Percentiles rank a stretch among this genome's conserved stretches.
These are phyloP conservation scores for Aphelocoma coerulescens DNA, from an alignment of 2,113 vertebrate species.

Conservation along the genomic window DNA sequence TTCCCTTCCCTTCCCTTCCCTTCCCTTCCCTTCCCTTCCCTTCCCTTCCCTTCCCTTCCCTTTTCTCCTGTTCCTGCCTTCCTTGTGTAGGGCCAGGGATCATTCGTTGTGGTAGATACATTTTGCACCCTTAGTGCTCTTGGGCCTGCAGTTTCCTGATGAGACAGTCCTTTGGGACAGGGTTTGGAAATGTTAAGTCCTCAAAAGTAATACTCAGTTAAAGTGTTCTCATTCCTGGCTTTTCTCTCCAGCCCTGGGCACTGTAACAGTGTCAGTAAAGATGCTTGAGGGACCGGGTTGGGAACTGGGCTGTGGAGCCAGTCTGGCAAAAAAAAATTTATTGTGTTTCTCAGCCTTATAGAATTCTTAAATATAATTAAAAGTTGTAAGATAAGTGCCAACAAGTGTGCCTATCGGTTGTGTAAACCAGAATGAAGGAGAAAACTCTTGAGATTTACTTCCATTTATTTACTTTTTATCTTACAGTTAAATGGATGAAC, in stretches of 20 bases:
- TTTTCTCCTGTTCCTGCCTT: neutral
- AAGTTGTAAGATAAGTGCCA: neutral
- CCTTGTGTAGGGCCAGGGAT: neutral
- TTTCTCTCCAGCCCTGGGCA: neutral
- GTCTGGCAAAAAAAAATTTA: neutral
- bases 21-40: neutral
- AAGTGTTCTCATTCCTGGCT: neutral
- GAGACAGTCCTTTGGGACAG: neutral
- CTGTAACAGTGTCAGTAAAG: neutral
- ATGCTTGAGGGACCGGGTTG: neutral
- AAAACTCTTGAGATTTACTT: neutral
- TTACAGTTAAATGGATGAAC: neutral
- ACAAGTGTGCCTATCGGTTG: neutral
- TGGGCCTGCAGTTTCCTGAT: neutral
- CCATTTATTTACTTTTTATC: neutral
- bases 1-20: neutral
- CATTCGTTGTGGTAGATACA: accelerated
- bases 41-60: neutral
- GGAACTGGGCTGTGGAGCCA: neutral
- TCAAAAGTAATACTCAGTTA: neutral
- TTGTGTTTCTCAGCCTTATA: neutral
- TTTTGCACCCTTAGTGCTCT: neutral
- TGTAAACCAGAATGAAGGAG: neutral
- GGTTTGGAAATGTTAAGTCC: neutral
- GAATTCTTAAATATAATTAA: neutral